Evolutionary conservation across 2,797 vertebrate genomes (phyloP).

Genomic region (Leuciscus waleckii): DNA sequence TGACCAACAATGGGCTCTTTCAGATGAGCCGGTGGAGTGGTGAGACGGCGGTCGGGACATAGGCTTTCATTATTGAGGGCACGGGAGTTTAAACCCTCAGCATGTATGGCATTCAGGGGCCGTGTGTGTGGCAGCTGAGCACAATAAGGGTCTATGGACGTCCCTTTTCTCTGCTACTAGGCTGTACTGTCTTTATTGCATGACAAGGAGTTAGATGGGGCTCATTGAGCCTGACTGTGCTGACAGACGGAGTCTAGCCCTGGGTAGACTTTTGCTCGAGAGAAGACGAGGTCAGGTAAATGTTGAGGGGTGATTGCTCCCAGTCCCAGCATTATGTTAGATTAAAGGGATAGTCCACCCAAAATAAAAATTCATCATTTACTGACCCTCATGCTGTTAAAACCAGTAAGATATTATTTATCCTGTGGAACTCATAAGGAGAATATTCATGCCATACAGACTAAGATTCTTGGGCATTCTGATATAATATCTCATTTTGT

Average conservation of each 20-base stretch:
- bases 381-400: not conserved
- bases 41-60: constrained; percentile 44
- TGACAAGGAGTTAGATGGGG: constrained; percentile 54
- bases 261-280: constrained; percentile 15
- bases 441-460: not conserved
- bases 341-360: not conserved
- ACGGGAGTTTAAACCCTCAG: constrained; percentile 67
- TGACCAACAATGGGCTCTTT: constrained; percentile 76
- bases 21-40: constrained; percentile 55
- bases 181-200: constrained; percentile 51
- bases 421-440: not conserved
- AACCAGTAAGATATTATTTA: not conserved
- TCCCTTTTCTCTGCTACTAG: constrained; percentile 43
- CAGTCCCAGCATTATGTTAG: not conserved
- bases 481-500: not conserved
- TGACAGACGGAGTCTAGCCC: constrained; percentile 42
- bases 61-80: constrained; percentile 69
- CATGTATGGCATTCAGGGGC: constrained; percentile 58
- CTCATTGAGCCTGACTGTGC: constrained; percentile 47
- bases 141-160: constrained; percentile 57
- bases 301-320: not conserved
- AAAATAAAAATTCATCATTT: not conserved
- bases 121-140: constrained; percentile 47
- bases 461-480: not conserved
- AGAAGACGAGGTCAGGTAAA: constrained; percentile 24